Evolutionary conservation across 64 coral and sea anemone species (phyloP).

Genomic region (Orbicella faveolata): DNA sequence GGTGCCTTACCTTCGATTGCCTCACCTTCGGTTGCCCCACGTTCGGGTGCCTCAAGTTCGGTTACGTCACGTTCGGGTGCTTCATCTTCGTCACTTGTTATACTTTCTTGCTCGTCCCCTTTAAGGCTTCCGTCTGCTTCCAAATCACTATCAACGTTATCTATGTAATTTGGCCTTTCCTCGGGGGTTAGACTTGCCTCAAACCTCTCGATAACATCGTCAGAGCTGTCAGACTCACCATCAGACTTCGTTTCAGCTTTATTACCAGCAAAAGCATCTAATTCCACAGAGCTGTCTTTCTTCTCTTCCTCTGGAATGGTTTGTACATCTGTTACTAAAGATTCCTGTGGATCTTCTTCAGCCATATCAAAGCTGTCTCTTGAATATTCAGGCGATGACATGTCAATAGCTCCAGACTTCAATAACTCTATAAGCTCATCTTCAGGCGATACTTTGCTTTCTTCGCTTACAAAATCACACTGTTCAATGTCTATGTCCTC

Average conservation of each 20-base stretch:
- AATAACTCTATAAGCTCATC: slow-evolving; percentile 78
- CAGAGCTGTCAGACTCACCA: slow-evolving; percentile 12
- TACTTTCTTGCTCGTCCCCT: not conserved
- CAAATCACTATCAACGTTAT: not conserved
- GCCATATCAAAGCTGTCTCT: slow-evolving; percentile 3
- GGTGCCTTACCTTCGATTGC: not conserved
- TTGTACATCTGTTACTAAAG: not conserved
- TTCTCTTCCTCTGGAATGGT: not conserved
- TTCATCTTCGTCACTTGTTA: not conserved
- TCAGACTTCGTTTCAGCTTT: not conserved
- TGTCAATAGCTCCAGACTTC: slow-evolving; percentile 30
- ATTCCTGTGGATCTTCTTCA: not conserved
- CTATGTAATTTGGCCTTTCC: not conserved
- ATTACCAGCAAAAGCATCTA: not conserved
- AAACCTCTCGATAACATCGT: slow-evolving; percentile 38
- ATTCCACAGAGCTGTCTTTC: not conserved
- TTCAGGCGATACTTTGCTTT: slow-evolving; percentile 52
- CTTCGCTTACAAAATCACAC: slow-evolving; percentile 76
- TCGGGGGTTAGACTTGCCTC: slow-evolving; percentile 5
- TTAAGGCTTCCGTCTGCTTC: not conserved
- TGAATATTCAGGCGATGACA: slow-evolving; percentile 17
- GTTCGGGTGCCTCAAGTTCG: too few relatives aligned
- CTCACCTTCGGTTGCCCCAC: too few relatives aligned
- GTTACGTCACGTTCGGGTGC: not conserved
- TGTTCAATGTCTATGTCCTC: slow-evolving; percentile 93